These are phyloP conservation scores for Melanotaenia boesemani DNA, from an alignment of 2,797 vertebrate species.

Conservation along the genomic window DNA sequence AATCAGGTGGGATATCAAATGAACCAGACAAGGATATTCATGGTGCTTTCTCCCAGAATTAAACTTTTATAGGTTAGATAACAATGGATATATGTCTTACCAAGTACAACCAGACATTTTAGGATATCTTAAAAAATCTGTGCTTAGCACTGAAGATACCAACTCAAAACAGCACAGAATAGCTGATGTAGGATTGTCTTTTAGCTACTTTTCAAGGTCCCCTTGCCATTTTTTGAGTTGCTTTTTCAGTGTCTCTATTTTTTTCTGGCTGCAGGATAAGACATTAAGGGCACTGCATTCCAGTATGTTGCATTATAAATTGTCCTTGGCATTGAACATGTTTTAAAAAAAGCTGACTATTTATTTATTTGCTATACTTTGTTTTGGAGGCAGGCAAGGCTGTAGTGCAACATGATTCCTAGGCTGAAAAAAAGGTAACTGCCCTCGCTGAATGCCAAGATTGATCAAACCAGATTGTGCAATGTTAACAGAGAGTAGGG, in stretches of 20 bases:
- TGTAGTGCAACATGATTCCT: constrained; percentile 23
- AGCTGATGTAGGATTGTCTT: background rate
- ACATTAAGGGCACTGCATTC: constrained; percentile 8
- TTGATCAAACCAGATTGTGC: constrained; percentile 5
- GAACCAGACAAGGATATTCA: background rate
- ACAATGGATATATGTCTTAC: constrained; percentile 8
- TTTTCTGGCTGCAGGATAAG: background rate
- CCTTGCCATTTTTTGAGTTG: background rate
- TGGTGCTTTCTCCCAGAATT: constrained; percentile 5
- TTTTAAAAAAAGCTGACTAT: constrained; percentile 4
- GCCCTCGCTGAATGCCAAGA: constrained; percentile 2
- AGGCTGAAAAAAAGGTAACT: constrained; percentile 8
- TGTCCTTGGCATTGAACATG: constrained; percentile 5
- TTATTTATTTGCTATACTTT: background rate
- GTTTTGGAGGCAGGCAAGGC: background rate
- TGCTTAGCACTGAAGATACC: background rate
- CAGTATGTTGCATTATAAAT: background rate
- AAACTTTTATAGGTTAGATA: background rate
- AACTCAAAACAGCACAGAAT: background rate
- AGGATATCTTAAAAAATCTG: background rate
- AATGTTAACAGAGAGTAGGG: constrained; percentile 16
- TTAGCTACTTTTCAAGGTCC: background rate
- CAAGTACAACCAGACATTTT: constrained; percentile 4
- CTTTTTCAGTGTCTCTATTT: constrained; percentile 8
- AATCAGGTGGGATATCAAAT: constrained; percentile 2